Evolutionary conservation across 1,140 invertebrate species (phyloP).

Genomic region (Aradophagus sp.): DNA sequence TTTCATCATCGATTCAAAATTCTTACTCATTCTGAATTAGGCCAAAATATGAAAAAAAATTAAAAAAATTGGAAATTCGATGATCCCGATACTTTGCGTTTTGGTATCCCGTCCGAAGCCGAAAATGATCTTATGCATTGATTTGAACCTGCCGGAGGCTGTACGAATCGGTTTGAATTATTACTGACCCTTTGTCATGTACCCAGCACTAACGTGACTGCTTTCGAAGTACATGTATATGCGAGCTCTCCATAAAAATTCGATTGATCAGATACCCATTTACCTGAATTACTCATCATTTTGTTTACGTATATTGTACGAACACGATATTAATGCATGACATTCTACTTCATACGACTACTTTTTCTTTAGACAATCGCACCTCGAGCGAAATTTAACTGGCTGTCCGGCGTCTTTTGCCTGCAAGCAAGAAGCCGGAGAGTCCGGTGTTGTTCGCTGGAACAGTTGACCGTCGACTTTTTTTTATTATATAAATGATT

Average conservation of each 20-base stretch:
- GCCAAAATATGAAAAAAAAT: too few species aligned
- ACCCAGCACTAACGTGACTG: slow-evolving; percentile 60
- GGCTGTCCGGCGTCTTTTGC: slow-evolving; percentile 55
- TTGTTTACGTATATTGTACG: slow-evolving; percentile 58
- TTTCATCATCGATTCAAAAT: too few species aligned
- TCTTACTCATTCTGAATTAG: too few species aligned
- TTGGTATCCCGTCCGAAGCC: slow-evolving; percentile 13
- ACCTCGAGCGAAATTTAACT: slow-evolving; percentile 43
- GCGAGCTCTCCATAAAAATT: slow-evolving; percentile 56
- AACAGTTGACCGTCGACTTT: slow-evolving; percentile 17
- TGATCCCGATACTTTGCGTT: slow-evolving; percentile 10
- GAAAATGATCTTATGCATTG: slow-evolving; percentile 39
- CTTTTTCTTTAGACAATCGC: slow-evolving; percentile 56
- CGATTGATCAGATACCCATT: slow-evolving; percentile 56
- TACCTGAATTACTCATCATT: slow-evolving; percentile 56
- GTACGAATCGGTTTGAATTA: slow-evolving; percentile 54
- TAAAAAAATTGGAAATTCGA: too few species aligned
- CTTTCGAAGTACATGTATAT: slow-evolving; percentile 58
- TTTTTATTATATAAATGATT: too few species aligned
- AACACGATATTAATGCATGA: slow-evolving; percentile 59
- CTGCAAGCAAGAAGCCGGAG: slow-evolving; percentile 56
- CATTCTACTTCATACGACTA: slow-evolving; percentile 56
- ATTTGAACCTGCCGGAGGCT: slow-evolving; percentile 50
- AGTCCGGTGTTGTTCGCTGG: slow-evolving; percentile 31
- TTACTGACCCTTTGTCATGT: slow-evolving; percentile 57